phyloP scores from a whole-genome alignment of 2,113 vertebrate species.

The Brachyhypopomus occidentalis region DNA sequence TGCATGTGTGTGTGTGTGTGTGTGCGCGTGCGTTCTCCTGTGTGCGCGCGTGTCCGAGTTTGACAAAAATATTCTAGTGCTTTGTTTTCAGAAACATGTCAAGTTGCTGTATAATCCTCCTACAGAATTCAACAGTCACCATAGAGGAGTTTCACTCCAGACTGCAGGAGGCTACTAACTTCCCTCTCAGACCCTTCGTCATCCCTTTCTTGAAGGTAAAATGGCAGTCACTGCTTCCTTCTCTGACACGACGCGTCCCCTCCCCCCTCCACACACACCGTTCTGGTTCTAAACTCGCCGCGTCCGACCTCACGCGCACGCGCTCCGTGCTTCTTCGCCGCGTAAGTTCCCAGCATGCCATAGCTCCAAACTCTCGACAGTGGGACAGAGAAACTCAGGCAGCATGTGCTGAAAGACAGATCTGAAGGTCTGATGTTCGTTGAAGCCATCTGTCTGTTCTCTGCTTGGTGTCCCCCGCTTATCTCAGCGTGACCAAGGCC shows the following conservation, averaged over 20 bases:
- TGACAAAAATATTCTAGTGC: neutral
- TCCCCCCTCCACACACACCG: too few relatives aligned
- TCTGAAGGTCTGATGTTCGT: neutral
- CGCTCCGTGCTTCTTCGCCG: neutral
- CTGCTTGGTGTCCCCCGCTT: constrained; percentile 12
- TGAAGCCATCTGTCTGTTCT: neutral
- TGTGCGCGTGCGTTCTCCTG: too few relatives aligned
- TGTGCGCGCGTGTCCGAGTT: neutral
- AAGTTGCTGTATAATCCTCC: neutral
- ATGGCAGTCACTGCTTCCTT: neutral
- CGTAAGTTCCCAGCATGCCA: neutral
- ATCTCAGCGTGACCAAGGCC: constrained; percentile 8
- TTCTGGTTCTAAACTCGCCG: neutral
- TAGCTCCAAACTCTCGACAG: neutral
- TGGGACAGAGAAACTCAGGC: neutral
- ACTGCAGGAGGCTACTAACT: constrained; percentile 97
- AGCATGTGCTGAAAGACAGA: constrained; percentile 12
- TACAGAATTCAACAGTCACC: constrained; percentile 94
- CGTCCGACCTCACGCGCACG: too few relatives aligned
- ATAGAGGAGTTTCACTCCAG: constrained; percentile 98
- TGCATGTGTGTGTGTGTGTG: neutral
- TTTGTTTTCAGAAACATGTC: neutral
- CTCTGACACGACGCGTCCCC: neutral
- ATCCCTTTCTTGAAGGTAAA: constrained; percentile 98
- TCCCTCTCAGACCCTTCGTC: constrained; percentile 94